phyloP scores from a whole-genome alignment of 53 echinoderm and acorn worm species.

The Paracentrotus lividus region DNA sequence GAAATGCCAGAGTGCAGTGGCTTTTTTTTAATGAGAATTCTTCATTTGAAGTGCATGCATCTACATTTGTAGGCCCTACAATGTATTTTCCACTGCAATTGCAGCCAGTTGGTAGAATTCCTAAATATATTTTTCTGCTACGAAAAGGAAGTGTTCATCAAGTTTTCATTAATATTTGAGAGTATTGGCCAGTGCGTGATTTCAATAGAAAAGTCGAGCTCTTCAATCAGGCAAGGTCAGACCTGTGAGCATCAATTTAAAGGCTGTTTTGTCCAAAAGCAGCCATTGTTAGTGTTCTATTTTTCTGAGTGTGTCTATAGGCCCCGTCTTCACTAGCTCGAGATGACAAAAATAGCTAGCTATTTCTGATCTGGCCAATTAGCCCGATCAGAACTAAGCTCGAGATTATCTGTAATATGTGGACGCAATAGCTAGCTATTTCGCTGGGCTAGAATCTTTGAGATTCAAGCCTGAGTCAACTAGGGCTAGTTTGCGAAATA shows the following conservation, averaged over 20 bases:
- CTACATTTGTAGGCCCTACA: too few species aligned
- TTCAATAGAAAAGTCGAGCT: background rate
- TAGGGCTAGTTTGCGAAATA: too few species aligned
- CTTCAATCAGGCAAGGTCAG: background rate
- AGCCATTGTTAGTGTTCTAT: background rate
- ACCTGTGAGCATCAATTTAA: background rate
- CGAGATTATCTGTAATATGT: too few species aligned
- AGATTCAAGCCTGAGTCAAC: too few species aligned
- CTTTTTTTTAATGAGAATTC: background rate
- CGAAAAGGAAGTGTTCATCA: background rate
- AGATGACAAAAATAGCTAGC: too few species aligned
- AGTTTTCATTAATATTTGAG: constrained; percentile 28
- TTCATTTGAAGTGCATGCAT: too few species aligned
- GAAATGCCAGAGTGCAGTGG: constrained; percentile 19
- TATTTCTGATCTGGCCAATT: too few species aligned
- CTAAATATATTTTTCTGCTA: constrained; percentile 9
- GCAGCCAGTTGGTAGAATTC: background rate
- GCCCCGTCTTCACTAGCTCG: too few species aligned
- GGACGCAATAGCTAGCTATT: too few species aligned
- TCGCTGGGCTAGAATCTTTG: too few species aligned
- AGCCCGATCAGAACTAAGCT: too few species aligned
- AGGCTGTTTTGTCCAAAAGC: background rate
- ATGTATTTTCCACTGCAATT: background rate
- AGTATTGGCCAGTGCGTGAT: background rate
- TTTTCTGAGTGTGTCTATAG: background rate